Evolutionary conservation across 2,797 vertebrate species (phyloP), one percentile per base, ranked within the genome.

Genomic region (Luscinia luscinia): DNA sequence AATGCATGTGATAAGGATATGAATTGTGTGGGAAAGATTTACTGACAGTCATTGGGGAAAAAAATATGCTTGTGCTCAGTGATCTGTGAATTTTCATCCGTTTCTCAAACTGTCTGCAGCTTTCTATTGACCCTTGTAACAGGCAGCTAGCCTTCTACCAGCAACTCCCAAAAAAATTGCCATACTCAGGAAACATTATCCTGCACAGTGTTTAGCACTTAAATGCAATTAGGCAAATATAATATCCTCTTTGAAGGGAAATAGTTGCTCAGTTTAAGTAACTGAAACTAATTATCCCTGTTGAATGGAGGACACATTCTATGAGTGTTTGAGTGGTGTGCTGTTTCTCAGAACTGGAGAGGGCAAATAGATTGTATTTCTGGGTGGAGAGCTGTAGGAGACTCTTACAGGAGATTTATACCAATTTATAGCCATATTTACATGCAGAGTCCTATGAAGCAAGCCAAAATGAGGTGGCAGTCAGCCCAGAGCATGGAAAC

Each of bases 161-260:
- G 40, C 76, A 90, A 67, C 58, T 77, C 27, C 26, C 28, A 55
- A 6, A 40, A 59, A 86, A 96, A 78, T 75, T 66, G 9, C 46
- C 51, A 68, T 95, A 95, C 69, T 88, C 21, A 34, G 72, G 75
- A 95, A 97, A 96, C 24, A 69, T 95, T 96, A 96, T 95, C 75
- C 55, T 96, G 95, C 96, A 91, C 38, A 88, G 58, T 95, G 91
- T 93, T 97, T 95, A 96, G 87, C 62, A 95, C 91, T 97, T 95
- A 96, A 94, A 95, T 83, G 89, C 88, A 97, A 96, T 98, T 97
- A 97, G 90, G 69, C 84, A 96, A 96, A 97, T 96, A 96, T 89
- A 97, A 96, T 97, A 94, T 93, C 93, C 91, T 96, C 90, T 97
- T 97, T 95, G 93, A 96, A 97, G 87, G 64, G 94, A 97, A 97